These are phyloP conservation scores for Albula glossodonta DNA, from an alignment of 2,113 vertebrate species.

Conservation along the genomic window DNA sequence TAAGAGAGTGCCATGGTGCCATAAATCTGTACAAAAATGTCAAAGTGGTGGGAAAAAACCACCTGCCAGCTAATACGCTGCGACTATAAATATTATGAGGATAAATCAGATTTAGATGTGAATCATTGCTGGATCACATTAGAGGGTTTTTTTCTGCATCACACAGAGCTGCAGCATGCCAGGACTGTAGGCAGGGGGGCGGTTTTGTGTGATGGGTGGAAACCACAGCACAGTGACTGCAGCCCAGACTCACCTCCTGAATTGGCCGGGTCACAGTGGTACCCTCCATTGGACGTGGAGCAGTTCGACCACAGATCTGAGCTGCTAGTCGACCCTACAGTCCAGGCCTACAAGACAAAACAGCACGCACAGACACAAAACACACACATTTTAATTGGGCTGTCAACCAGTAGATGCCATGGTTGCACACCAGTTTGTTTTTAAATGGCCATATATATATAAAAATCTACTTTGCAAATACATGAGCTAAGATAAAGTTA, in stretches of 20 bases:
- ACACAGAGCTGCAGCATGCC: background rate
- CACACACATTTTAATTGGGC: background rate
- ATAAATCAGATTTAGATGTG: no score
- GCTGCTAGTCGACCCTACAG: slow-evolving; percentile 52
- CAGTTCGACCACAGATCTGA: slow-evolving; percentile 94
- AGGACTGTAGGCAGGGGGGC: background rate
- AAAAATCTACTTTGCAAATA: background rate
- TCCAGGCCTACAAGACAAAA: slow-evolving; percentile 79
- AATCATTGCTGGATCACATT: background rate
- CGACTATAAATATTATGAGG: background rate
- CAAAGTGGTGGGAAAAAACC: no score
- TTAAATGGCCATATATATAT: background rate
- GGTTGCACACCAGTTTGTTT: background rate
- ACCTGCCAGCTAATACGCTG: background rate
- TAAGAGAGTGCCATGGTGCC: background rate
- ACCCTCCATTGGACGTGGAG: slow-evolving; percentile 26
- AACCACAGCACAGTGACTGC: background rate
- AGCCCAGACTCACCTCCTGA: slow-evolving; percentile 76
- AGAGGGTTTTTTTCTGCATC: background rate
- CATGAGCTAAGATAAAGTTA: background rate
- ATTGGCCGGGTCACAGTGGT: slow-evolving; percentile 70
- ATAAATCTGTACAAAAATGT: background rate
- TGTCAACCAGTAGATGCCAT: background rate
- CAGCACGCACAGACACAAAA: slow-evolving; percentile 2
- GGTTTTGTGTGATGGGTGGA: background rate